These are phyloP conservation scores for Fistularia tabacaria DNA, from an alignment of 2,797 vertebrate genomes.

Conservation along the genomic window DNA sequence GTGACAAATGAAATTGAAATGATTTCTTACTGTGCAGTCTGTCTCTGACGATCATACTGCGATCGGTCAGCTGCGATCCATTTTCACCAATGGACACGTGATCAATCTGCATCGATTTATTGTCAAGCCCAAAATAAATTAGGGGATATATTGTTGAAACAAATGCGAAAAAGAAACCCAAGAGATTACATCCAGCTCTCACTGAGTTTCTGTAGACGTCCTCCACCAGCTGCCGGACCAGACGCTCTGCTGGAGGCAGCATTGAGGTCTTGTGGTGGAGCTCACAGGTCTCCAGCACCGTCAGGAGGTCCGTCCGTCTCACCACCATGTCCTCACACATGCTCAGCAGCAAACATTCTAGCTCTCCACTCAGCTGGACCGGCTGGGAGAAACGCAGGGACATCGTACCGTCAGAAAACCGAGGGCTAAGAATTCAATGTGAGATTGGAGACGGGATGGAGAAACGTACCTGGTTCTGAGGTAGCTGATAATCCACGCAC, in stretches of 20 bases:
- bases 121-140: constrained; percentile 8
- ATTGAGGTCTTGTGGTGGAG: constrained; percentile 69
- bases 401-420: neutral
- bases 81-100: constrained; percentile 66
- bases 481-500: constrained; percentile 85
- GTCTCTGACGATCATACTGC: constrained; percentile 81
- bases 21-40: constrained; percentile 73
- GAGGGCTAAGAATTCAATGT: neutral
- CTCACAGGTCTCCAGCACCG: constrained; percentile 75
- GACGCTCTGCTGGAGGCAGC: constrained; percentile 64
- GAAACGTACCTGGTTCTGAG: constrained; percentile 79
- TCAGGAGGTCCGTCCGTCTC: constrained; percentile 70
- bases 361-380: constrained; percentile 73
- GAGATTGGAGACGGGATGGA: no score
- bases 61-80: constrained; percentile 66
- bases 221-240: constrained; percentile 77
- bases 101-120: constrained; percentile 66
- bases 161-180: neutral
- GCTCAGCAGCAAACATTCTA: constrained; percentile 80
- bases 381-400: constrained; percentile 58
- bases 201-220: constrained; percentile 72
- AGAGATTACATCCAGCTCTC: constrained; percentile 11
- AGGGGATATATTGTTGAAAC: no score
- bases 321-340: constrained; percentile 83
- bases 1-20: neutral